Evolutionary conservation across 2,113 vertebrate species (phyloP), one percentile per base, ranked within the genome.

Genomic region (Rutilus rutilus): DNA sequence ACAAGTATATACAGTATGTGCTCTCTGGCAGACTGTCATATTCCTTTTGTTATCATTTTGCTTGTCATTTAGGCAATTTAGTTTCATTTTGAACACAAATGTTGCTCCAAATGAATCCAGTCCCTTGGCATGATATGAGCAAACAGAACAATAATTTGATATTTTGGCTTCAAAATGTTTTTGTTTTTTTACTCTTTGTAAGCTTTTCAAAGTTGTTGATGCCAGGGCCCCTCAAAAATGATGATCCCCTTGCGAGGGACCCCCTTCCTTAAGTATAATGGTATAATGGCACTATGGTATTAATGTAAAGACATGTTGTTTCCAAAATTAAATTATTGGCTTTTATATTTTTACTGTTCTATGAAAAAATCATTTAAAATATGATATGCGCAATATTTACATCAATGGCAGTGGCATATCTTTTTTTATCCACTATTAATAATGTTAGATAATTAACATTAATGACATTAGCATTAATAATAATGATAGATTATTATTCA

Each of bases 81-180:
- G 50, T 67, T 81, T 81, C 23, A 77, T 85, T 57, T 62, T 11
- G 6, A 54, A 78, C 86, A 78, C 76, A 78, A 85, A 83, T 89
- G 78, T 86, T 86, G 42, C 50, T 86, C 42, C 65, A 64, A 84
- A 91, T 87, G 25, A 86, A 85, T 82, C 50, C 86, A 83, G 59
- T 90, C 78, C 50, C 84, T 62, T 39, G 19, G 74, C 73, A 82
- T 6, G 27, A 17, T 17, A 36, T 78, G 47, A 80, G 74, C 27
- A 88, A 85, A 89, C 88, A 80, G 42, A 42, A 84, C 17, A 62
- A 67, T 79, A 54, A 84, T 84, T 87, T 17, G 65, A 88, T 89
- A 84, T 86, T 91, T 89, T 84, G 59, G 85, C 74, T 2, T 36
- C 25, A 52, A 42, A 80, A 76, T 45, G 1, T 2, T 42, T 42